Evolutionary conservation across 2,888 invertebrate species (phyloP).

Genomic region (Stramonita haemastoma): DNA sequence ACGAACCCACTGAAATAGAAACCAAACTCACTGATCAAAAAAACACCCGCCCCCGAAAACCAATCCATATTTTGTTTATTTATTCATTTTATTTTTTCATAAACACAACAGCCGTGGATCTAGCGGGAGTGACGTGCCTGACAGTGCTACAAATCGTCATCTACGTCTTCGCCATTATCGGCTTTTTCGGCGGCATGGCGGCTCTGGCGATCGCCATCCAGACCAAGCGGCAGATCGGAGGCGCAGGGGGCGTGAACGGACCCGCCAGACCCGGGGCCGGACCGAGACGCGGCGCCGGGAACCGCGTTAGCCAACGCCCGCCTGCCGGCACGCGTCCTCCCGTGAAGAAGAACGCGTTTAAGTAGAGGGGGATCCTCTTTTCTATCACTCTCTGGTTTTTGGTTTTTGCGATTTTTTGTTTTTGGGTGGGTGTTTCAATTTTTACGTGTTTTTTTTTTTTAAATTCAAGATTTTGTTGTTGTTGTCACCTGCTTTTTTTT

Average conservation of each 20-base stretch:
- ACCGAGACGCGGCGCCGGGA: neutral
- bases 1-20: too few relatives aligned
- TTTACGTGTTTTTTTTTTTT: neutral
- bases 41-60: too few relatives aligned
- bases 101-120: conserved; percentile 26
- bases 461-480: too few relatives aligned
- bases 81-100: too few relatives aligned
- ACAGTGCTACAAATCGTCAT: conserved; percentile 42
- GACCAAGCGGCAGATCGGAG: conserved; percentile 27
- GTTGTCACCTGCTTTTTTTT: too few relatives aligned
- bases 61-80: too few relatives aligned
- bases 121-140: conserved; percentile 39
- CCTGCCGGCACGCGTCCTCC: neutral
- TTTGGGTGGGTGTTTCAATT: neutral
- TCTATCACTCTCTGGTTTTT: neutral
- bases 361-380: neutral
- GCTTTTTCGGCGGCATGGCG: conserved; percentile 28
- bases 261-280: neutral
- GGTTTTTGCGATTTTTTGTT: neutral
- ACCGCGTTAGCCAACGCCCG: neutral
- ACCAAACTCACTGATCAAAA: too few relatives aligned
- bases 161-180: conserved; percentile 38
- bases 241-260: neutral
- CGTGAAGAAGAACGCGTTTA: conserved; percentile 14
- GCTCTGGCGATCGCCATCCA: conserved; percentile 24